Base-by-base conservation (phyloP, 2,797 vertebrate genomes). In the Aulostomus chinensis region DNA sequence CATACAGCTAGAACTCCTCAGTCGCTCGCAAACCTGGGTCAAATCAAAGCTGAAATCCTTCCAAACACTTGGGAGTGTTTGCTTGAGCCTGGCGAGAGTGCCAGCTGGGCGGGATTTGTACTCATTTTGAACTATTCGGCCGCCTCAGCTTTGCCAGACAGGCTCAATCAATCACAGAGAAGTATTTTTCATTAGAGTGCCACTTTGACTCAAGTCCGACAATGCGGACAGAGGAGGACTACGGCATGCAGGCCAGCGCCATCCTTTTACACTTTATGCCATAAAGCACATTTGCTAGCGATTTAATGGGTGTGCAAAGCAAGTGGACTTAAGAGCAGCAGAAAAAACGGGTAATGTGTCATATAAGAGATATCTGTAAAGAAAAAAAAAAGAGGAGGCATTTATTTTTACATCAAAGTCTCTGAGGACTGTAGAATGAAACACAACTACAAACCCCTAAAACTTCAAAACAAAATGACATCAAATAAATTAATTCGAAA, bases 401-500 rank as follows among this genome's bases (percentile, higher is more conserved):
- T 81, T 73, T 80, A 70, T 69, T 76, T 66, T 60, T 46, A 61
- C 50, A 68, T 72, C 45, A 59, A 58, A 68, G 51, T 65, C 37
- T 61, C 60, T 57, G 33, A 48, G 62, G 60, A 66, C 62, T 57
- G 58, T 62, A 60, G 60, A 59, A 55, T 58, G 70, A 76, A 79
- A 78, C 60, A 73, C 48, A 21, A 75, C 63, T 65, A 78, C 42
- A 54, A 33, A 51, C 79, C 58, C 58, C 58, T 76, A 78, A 68
- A 69, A 12, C 57, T 42, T 30, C 48, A 74, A n/a, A 74, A 67
- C 28, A 67, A 62, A 67, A 63, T 42, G 17, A 78, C 72, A 81
- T 67, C 35, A 59, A 80, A 81, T 86, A 76, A 86, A 88, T 83
- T 76, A 81, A 78, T 80, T 58, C 68, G 69, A 81, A 81, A n/a